Base-by-base conservation (phyloP, 2,888 invertebrate genomes). In the Platynereis dumerilii region DNA sequence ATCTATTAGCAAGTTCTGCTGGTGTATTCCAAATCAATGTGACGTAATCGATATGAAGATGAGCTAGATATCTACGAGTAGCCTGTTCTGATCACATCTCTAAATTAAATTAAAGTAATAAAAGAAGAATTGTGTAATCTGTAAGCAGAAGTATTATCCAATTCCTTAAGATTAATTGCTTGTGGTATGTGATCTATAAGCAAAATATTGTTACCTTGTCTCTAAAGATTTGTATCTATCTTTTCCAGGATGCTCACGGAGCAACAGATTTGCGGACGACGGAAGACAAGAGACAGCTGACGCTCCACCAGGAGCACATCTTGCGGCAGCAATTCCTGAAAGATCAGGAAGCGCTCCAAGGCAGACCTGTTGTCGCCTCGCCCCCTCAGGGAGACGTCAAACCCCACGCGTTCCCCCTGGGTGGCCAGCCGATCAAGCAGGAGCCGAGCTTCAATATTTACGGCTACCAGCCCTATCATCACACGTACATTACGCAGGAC, bases 401-500 rank as follows among this genome's bases (percentile, higher is more conserved):
- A 34, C 52, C 58, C 20, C 57, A 57, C 29, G 57, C 44, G 28
- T 27, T 27, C 56, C 2, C 53, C 56, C 29, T 29, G 28, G 58
- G 45, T 58, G 58, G 26, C 34, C 52, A 29, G 17, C 34, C 26
- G 26, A 44, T 58, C 29, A 64, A 75, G 65, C 67, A 65, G 68
- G 76, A 76, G 61, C 74, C 78, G 20, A 78, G 76, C 67, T 84
- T 82, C 68, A 83, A 78, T 72, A 74, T 84, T 27, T 84, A 84
- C 72, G 84, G 84, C 22, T 84, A 83, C 70, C 81, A 81, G 68
- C 80, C 83, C 45, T 79, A 77, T 66, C 80, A 80, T 54, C 81
- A 80, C 65, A 76, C 79, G 17, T 83, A 79, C 57, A 82, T 84
- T 22, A 75, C 82, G 22, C 77, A 78, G 39, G 84, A 82, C 65